Conservation (phyloP, 2,797 vertebrate species). For the Poecilia velifera region DNA sequence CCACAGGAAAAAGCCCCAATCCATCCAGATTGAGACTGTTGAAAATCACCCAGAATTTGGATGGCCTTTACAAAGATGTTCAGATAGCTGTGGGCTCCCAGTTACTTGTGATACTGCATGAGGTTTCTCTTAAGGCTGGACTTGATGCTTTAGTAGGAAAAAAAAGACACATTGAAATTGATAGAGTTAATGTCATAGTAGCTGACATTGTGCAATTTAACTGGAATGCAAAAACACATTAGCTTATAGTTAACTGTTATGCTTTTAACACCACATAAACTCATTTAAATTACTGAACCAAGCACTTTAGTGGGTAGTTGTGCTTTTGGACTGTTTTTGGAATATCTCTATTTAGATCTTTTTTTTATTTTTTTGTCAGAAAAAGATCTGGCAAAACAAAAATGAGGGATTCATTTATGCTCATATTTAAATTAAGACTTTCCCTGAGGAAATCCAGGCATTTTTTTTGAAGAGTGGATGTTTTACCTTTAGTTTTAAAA, state of each 20-base stretch:
- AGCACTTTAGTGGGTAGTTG: neutral
- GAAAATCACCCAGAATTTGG: neutral
- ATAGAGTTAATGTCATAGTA: neutral
- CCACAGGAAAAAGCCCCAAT: neutral
- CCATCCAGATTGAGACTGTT: neutral
- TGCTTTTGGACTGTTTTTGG: neutral
- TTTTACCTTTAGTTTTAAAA: neutral
- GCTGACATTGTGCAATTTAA: neutral
- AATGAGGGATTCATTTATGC: neutral
- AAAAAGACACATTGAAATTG: neutral
- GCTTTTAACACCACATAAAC: neutral
- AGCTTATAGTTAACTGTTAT: neutral
- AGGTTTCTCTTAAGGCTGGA: neutral
- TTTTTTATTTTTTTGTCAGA: neutral
- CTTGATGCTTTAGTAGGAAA: neutral
- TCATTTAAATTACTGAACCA: neutral
- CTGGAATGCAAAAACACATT: neutral
- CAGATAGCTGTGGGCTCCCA: neutral
- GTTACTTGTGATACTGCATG: neutral
- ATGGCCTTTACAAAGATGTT: neutral
- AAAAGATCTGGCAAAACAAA: no score
- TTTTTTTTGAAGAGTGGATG: neutral
- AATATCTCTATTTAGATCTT: neutral
- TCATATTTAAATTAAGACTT: neutral
- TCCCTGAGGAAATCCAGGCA: neutral